Conservation (phyloP, 2,888 invertebrate species). For the Glyphotaelius pellucidus region DNA sequence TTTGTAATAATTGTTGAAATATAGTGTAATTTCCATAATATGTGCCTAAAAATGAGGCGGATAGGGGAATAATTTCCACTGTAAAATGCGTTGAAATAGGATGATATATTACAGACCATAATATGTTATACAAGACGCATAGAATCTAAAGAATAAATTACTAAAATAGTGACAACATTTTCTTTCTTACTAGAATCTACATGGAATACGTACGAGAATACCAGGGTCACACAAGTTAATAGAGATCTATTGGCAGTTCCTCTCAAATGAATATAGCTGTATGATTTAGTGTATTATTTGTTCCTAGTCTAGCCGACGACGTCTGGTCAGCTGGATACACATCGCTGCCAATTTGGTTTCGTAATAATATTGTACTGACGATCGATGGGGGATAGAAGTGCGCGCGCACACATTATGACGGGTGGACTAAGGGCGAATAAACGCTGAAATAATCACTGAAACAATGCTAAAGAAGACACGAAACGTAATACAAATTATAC, state of each 20-base stretch:
- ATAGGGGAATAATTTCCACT: no score
- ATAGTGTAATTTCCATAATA: no score
- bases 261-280: neutral
- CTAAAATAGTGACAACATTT: neutral
- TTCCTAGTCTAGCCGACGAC: neutral
- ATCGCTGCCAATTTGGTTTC: conserved; percentile 13
- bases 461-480: neutral
- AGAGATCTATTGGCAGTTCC: neutral
- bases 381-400: conserved; percentile 38
- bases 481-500: neutral
- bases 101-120: neutral
- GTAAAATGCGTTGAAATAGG: neutral
- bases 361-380: conserved; percentile 37
- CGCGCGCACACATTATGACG: conserved; percentile 37
- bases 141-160: neutral
- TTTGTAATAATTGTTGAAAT: no score
- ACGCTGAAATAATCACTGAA: neutral
- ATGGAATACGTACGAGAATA: neutral
- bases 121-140: no score
- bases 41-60: no score
- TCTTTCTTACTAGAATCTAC: neutral
- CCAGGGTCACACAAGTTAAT: neutral
- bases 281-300: neutral
- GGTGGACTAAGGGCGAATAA: neutral
- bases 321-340: neutral